Percentiles rank a stretch among this genome's conserved stretches.
Conservation (phyloP, 2,113 vertebrate genomes). For the Anguilla japonica region DNA sequence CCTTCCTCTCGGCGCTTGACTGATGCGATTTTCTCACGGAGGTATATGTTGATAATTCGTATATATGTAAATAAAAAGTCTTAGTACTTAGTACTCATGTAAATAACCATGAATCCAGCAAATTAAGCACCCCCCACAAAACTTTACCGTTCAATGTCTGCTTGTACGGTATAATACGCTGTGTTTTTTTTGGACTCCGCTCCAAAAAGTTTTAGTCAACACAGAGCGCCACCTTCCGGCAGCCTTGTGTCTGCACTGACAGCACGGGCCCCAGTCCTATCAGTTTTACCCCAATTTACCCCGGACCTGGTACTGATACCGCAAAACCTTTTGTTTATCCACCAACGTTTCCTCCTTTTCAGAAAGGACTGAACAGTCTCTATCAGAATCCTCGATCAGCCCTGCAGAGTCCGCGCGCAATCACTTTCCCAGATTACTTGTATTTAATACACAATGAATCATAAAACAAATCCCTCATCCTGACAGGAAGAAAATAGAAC, state of each 20-base stretch:
- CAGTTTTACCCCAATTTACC: constrained; percentile 60
- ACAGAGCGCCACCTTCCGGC: constrained; percentile 80
- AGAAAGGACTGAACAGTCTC: constrained; percentile 54
- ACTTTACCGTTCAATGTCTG: constrained; percentile 22
- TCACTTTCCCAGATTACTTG: constrained; percentile 97
- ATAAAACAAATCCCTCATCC: constrained; percentile 99
- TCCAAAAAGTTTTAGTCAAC: constrained; percentile 58
- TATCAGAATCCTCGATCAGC: constrained; percentile 77
- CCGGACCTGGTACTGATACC: constrained; percentile 60
- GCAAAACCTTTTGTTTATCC: constrained; percentile 67
- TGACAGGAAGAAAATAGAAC: constrained; percentile 99
- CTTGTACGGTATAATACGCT: constrained; percentile 27
- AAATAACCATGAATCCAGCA: constrained; percentile 40
- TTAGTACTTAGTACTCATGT: constrained; percentile 31
- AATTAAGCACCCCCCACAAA: constrained; percentile 33
- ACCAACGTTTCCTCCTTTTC: constrained; percentile 71
- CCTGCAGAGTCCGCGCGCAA: constrained; percentile 78
- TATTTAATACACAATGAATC: constrained; percentile 99
- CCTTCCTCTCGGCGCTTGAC: constrained; percentile 39
- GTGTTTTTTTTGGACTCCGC: constrained; percentile 39
- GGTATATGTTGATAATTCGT: constrained; percentile 22
- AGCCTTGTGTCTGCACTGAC: constrained; percentile 8
- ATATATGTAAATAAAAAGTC: constrained; percentile 41
- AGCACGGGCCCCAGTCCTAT: constrained; percentile 39
- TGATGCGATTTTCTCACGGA: constrained; percentile 44